These are phyloP conservation scores for Actinia equina DNA, from an alignment of 64 coral and sea anemone genomes.

Conservation along the genomic window DNA sequence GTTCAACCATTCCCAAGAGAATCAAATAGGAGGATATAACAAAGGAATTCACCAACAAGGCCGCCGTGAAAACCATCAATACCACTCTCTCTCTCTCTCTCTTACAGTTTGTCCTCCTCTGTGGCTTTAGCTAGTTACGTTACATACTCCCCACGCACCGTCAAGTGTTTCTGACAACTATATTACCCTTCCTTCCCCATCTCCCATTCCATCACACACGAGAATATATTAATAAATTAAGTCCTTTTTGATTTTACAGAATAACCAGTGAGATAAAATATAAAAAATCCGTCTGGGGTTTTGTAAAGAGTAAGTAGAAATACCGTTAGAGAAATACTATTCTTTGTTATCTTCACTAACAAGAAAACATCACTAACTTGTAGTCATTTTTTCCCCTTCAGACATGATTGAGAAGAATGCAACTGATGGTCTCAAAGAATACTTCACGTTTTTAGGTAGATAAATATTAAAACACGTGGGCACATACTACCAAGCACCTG, in stretches of 20 bases:
- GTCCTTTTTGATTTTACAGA: conserved; percentile 27
- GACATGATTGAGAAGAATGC: conserved; percentile 95
- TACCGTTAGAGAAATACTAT: no score
- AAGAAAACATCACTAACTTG: not conserved
- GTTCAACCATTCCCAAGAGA: no score
- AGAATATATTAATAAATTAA: not conserved
- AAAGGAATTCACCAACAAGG: no score
- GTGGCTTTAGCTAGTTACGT: not conserved
- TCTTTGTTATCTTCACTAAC: no score
- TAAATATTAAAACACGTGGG: not conserved
- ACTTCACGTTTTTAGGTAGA: conserved; percentile 77
- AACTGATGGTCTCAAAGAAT: conserved; percentile 63
- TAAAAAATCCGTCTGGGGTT: conserved; percentile 89
- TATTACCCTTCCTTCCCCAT: no score
- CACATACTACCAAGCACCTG: no score
- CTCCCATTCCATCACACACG: no score
- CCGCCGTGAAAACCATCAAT: no score
- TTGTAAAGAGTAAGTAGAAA: conserved; percentile 78
- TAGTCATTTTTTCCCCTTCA: conserved; percentile 6
- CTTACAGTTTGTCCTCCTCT: not conserved
- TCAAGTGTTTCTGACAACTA: no score
- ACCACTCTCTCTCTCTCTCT: not conserved
- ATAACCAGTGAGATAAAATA: conserved; percentile 69
- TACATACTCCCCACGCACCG: not conserved
- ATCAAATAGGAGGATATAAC: no score